Conservation (phyloP, 2,113 vertebrate species). For the Toxotes jaculatrix region DNA sequence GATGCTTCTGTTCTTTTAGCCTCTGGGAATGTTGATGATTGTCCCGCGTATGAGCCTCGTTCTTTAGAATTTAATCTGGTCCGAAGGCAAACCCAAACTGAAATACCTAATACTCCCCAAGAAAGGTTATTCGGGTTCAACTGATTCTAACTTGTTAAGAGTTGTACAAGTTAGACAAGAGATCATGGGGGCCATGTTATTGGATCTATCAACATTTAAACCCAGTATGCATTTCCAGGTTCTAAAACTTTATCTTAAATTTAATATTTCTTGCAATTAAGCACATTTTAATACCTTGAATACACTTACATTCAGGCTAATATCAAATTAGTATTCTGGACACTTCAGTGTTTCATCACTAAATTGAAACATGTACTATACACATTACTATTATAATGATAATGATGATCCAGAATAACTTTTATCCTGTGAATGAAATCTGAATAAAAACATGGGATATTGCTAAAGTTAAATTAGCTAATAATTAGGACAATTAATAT, state of each 20-base stretch:
- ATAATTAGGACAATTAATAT: neutral
- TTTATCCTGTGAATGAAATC: neutral
- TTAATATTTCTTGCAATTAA: too few species aligned
- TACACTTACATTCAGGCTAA: neutral
- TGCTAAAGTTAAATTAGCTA: neutral
- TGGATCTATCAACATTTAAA: neutral
- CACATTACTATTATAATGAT: neutral
- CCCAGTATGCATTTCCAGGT: neutral
- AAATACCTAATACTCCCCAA: neutral
- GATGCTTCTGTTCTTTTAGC: conserved; percentile 45
- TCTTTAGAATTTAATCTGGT: conserved; percentile 27
- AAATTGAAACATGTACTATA: neutral
- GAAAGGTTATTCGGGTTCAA: conserved; percentile 11
- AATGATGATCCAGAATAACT: neutral
- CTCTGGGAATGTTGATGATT: conserved; percentile 16
- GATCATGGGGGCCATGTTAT: too few species aligned
- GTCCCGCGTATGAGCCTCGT: neutral
- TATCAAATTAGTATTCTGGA: neutral
- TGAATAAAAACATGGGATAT: neutral
- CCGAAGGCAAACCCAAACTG: conserved; percentile 15
- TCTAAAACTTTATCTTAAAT: neutral
- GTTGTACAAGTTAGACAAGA: neutral
- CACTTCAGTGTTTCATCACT: neutral
- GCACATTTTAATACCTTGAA: neutral
- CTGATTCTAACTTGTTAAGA: neutral